Conservation (phyloP, 2,113 vertebrate species). For the Phalacrocorax carbo region DNA sequence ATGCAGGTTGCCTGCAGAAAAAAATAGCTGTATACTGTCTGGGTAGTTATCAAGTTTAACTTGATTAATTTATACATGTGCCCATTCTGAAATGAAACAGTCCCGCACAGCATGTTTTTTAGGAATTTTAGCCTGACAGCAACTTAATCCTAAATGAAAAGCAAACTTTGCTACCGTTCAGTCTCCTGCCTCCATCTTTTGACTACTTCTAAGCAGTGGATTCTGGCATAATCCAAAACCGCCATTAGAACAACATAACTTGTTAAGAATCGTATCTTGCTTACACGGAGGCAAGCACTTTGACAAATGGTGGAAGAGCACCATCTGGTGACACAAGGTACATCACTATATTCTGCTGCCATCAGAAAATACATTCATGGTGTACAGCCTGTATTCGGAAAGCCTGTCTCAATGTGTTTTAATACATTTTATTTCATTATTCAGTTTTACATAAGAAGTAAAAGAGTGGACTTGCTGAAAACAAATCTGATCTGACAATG, state of each 20-base stretch:
- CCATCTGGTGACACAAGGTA: slow-evolving; percentile 40
- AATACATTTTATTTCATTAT: background rate
- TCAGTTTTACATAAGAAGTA: background rate
- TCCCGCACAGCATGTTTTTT: background rate
- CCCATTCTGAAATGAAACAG: background rate
- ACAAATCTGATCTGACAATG: background rate
- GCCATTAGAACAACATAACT: background rate
- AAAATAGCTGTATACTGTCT: background rate
- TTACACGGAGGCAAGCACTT: rapidly evolving
- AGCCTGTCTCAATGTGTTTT: background rate
- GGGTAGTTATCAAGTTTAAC: background rate
- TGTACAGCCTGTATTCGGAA: background rate
- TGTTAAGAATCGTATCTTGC: background rate
- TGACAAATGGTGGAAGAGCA: slow-evolving; percentile 19
- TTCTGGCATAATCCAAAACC: background rate
- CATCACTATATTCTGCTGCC: background rate
- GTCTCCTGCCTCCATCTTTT: background rate
- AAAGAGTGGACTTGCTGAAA: background rate
- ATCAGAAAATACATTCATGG: background rate
- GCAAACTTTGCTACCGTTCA: background rate
- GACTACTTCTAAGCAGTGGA: background rate
- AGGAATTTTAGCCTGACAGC: background rate
- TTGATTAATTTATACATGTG: background rate
- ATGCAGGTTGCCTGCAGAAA: background rate
- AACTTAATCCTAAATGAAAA: background rate